phyloP scores from a whole-genome alignment of 2,888 invertebrate genomes.

The Meta bourneti region DNA sequence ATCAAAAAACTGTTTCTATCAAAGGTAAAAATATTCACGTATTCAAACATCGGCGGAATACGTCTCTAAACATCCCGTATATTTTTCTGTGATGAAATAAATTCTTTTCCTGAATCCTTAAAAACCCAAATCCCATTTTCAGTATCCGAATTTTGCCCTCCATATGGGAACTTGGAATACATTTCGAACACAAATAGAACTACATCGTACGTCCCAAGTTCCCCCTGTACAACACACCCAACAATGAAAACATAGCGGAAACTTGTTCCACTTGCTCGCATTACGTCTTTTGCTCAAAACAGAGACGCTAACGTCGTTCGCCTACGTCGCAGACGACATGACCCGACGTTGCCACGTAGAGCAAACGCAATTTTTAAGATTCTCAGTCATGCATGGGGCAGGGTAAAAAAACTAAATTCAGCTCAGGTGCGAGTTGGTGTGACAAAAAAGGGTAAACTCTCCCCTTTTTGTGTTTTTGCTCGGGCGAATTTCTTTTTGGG shows the following conservation, averaged over 20 bases:
- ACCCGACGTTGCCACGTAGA: conserved; percentile 49
- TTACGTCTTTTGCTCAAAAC: not conserved
- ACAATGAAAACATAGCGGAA: conserved; percentile 22
- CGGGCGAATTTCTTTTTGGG: conserved; percentile 17
- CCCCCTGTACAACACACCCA: not conserved
- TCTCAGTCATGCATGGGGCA: conserved; percentile 23
- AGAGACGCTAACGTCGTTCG: conserved; percentile 45
- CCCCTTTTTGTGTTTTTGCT: not conserved
- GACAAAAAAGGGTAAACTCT: conserved; percentile 47
- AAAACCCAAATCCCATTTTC: conserved; percentile 20
- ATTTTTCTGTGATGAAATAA: conserved; percentile 38
- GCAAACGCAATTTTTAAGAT: conserved; percentile 67
- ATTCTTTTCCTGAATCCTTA: conserved; percentile 49
- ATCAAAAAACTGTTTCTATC: not conserved
- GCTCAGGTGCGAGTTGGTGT: conserved; percentile 66
- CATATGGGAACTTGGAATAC: conserved; percentile 36
- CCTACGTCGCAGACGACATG: conserved; percentile 32
- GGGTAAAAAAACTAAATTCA: conserved; percentile 39
- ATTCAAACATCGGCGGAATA: not conserved
- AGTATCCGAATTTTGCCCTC: conserved; percentile 26
- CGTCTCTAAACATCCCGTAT: not conserved
- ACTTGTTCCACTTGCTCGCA: conserved; percentile 33
- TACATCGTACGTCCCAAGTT: not conserved
- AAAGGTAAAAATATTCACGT: not conserved
- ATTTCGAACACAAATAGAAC: not conserved